phyloP scores from a whole-genome alignment of 2,797 vertebrate species.

The Dromococcyx pavoninus region DNA sequence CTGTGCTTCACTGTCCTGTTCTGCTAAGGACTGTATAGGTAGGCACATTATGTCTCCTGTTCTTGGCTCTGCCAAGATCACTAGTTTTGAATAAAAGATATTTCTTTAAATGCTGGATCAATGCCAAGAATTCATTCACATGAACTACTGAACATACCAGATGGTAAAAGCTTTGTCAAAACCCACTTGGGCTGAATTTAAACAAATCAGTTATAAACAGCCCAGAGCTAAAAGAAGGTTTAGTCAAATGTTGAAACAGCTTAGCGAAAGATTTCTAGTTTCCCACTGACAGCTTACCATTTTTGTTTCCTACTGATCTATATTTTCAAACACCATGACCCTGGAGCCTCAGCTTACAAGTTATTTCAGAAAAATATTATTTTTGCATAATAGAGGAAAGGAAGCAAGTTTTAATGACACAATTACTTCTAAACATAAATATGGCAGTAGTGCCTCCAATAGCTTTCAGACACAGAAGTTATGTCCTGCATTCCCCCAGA shows the following conservation, averaged over 20 bases:
- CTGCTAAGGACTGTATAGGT: not conserved
- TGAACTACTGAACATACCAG: constrained; percentile 32
- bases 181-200: constrained; percentile 7
- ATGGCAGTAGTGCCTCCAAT: not conserved
- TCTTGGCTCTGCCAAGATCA: not conserved
- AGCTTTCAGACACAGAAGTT: not conserved
- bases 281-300: not conserved
- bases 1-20: not conserved
- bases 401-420: not conserved
- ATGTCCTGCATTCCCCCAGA: not conserved
- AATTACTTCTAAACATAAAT: not conserved
- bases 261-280: not conserved
- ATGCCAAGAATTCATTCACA: constrained; percentile 33
- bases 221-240: not conserved
- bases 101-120: not conserved
- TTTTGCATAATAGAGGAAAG: not conserved
- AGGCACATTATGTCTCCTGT: not conserved
- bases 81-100: not conserved
- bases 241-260: not conserved
- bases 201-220: constrained; percentile 26
- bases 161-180: constrained; percentile 30
- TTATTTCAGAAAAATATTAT: not conserved
- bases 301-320: not conserved
- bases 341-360: not conserved
- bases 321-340: not conserved